These are phyloP conservation scores for Styela clava DNA, from an alignment of 23 tunicate genomes.

Conservation along the genomic window DNA sequence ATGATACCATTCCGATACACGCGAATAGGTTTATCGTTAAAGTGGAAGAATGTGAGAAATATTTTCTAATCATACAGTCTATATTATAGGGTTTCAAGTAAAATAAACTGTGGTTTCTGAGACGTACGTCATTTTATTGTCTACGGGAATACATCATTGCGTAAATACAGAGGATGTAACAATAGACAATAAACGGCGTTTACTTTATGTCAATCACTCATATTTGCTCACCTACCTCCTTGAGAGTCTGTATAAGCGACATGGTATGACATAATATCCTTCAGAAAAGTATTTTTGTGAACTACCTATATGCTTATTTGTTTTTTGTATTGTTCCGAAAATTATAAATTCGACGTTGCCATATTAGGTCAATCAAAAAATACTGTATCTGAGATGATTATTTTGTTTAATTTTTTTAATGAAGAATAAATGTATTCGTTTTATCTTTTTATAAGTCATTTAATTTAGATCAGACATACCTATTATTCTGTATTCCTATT, in stretches of 20 bases:
- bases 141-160: not conserved
- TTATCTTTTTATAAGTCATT: too few species aligned
- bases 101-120: not conserved
- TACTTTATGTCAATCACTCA: not conserved
- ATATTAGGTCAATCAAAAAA: too few species aligned
- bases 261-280: not conserved
- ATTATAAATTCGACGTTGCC: too few species aligned
- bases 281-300: too few species aligned
- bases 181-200: not conserved
- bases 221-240: not conserved
- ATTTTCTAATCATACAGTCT: not conserved
- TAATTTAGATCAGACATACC: too few species aligned
- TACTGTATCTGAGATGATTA: too few species aligned
- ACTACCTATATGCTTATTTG: too few species aligned
- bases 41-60: not conserved
- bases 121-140: not conserved
- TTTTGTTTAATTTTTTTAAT: too few species aligned
- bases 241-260: not conserved
- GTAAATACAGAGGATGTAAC: not conserved
- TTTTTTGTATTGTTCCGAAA: too few species aligned
- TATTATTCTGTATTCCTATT: too few species aligned
- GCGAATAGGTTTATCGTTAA: not conserved
- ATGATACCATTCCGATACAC: not conserved
- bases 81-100: not conserved
- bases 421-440: too few species aligned